A percentile compares a stretch with the other conserved stretches of the same genome.
Conservation (phyloP, 2,888 invertebrate species). For the Clistopyga incitator region DNA sequence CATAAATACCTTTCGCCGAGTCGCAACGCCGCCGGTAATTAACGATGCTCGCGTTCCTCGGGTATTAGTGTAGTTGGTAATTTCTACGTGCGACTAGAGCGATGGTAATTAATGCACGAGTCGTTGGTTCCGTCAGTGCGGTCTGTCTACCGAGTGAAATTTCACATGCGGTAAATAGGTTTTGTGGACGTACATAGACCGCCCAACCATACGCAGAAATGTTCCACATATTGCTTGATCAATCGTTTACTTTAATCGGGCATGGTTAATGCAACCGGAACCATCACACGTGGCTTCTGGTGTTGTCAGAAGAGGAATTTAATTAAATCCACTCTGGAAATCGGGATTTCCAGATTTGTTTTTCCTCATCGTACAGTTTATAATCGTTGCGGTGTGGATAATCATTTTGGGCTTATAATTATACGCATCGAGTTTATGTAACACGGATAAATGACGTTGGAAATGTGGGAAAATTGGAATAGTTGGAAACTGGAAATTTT, state of each 20-base stretch:
- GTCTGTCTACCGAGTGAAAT: conserved; percentile 17
- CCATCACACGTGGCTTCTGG: neutral
- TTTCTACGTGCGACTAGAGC: conserved; percentile 59
- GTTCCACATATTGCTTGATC: neutral
- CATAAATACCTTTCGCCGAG: conserved; percentile 65
- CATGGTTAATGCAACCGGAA: neutral
- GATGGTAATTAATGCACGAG: conserved; percentile 41
- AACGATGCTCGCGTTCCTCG: conserved; percentile 51
- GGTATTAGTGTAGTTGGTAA: conserved; percentile 58
- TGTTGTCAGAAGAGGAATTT: neutral
- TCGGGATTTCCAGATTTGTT: neutral
- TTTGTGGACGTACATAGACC: neutral
- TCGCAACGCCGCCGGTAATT: conserved; percentile 57
- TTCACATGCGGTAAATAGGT: conserved; percentile 22
- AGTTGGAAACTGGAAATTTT: neutral
- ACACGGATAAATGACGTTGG: neutral
- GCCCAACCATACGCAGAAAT: neutral
- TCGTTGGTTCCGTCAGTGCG: conserved; percentile 26
- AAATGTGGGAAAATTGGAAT: neutral
- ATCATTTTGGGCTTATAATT: neutral
- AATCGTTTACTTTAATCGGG: neutral
- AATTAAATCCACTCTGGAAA: neutral
- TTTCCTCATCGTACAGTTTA: neutral
- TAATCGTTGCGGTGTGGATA: neutral
- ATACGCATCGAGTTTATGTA: neutral